These are phyloP conservation scores for Holotrichia oblita DNA, from an alignment of 1,140 invertebrate species.

Conservation along the genomic window DNA sequence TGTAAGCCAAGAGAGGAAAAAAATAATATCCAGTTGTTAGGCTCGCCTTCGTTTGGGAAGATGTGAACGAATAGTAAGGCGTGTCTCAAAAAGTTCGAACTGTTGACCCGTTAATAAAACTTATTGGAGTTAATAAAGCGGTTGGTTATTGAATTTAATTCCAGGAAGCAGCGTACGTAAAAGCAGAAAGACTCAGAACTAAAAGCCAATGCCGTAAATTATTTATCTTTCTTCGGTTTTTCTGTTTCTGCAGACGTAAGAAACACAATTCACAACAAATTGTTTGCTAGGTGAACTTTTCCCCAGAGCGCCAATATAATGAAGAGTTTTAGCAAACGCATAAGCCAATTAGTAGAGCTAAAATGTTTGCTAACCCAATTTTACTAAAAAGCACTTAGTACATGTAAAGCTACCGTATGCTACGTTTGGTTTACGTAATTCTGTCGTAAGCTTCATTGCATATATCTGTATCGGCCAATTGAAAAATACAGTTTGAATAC, in stretches of 20 bases:
- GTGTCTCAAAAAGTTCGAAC: conserved; percentile 47
- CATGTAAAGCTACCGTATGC: no score
- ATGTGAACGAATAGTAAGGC: conserved; percentile 44
- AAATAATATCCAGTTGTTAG: conserved; percentile 46
- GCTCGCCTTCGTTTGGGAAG: conserved; percentile 30
- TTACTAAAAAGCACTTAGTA: no score
- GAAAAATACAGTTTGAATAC: no score
- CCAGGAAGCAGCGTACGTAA: conserved; percentile 25
- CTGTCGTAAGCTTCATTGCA: no score
- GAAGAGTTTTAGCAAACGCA: no score
- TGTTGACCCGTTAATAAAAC: conserved; percentile 44
- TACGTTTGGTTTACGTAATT: no score
- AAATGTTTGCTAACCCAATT: no score
- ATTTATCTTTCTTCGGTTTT: conserved; percentile 33
- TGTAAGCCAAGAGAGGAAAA: conserved; percentile 43
- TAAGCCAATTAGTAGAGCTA: no score
- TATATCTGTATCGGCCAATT: no score
- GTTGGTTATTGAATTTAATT: conserved; percentile 45
- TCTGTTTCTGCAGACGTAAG: background rate
- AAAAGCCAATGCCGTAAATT: conserved; percentile 32
- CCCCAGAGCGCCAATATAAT: no score
- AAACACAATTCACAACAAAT: background rate
- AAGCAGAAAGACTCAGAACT: conserved; percentile 5
- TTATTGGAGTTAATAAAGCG: conserved; percentile 46
- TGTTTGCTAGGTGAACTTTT: no score